Percentiles rank a stretch among this genome's conserved stretches.
Evolutionary conservation across 2,888 invertebrate genomes (phyloP).

Genomic region (Drosophila mettleri): DNA sequence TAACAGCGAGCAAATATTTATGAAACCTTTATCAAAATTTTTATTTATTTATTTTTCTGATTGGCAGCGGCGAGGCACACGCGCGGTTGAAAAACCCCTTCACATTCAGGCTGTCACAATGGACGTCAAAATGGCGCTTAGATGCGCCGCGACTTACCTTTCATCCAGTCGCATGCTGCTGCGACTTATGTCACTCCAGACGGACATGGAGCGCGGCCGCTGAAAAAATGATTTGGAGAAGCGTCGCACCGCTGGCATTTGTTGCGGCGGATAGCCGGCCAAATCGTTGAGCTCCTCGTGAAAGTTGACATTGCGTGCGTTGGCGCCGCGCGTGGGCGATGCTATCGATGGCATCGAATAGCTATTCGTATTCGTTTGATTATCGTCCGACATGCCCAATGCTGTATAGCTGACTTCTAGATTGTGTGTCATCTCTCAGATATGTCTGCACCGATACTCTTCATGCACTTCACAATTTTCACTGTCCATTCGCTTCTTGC

Average conservation of each 20-base stretch:
- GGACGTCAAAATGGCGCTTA: neutral
- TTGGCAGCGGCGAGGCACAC: conserved; percentile 33
- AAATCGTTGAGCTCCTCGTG: conserved; percentile 80
- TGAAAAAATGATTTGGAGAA: conserved; percentile 85
- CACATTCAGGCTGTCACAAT: neutral
- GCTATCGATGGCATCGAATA: conserved; percentile 83
- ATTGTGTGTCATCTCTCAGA: conserved; percentile 83
- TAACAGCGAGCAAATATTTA: conserved; percentile 63
- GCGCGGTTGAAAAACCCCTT: conserved; percentile 18
- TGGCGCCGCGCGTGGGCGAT: conserved; percentile 68
- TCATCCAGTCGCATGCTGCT: conserved; percentile 91
- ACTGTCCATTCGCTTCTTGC: conserved; percentile 14
- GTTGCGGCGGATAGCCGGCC: conserved; percentile 78
- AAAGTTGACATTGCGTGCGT: conserved; percentile 84
- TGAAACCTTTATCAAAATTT: conserved; percentile 40
- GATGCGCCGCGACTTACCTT: conserved; percentile 78
- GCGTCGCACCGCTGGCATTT: conserved; percentile 78
- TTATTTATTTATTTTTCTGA: neutral
- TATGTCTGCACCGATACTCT: conserved; percentile 26
- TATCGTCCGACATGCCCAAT: conserved; percentile 85
- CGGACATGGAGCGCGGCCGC: conserved; percentile 92
- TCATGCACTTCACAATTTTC: conserved; percentile 18
- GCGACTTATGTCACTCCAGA: conserved; percentile 94
- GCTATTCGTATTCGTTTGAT: conserved; percentile 77
- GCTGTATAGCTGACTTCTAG: conserved; percentile 85